phyloP scores from a whole-genome alignment of 2,113 vertebrate species.

The Ptyas mucosa region DNA sequence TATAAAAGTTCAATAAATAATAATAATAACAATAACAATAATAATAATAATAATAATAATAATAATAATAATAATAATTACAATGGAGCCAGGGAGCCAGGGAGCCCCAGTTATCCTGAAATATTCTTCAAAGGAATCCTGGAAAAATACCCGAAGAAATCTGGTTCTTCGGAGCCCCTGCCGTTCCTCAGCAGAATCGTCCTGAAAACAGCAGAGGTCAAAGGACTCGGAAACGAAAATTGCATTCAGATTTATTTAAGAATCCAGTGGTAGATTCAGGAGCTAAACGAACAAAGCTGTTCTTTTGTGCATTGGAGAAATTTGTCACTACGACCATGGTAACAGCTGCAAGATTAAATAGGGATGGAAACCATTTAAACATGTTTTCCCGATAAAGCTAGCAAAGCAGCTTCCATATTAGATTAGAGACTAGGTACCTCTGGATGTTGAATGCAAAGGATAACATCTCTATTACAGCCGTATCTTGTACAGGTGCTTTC shows the following conservation, averaged over 20 bases:
- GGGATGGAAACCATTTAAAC: not conserved
- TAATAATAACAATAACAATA: no score
- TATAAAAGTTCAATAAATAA: no score
- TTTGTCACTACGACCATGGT: not conserved
- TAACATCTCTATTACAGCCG: not conserved
- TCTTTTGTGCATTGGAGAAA: not conserved
- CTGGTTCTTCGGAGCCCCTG: conserved; percentile 28
- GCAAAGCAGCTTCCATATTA: not conserved
- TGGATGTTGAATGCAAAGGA: not conserved
- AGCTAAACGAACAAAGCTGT: not conserved
- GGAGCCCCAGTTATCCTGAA: conserved; percentile 67
- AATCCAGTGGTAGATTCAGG: conserved; percentile 9
- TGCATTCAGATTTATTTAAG: conserved; percentile 26
- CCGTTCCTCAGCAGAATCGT: conserved; percentile 46
- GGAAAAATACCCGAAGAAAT: conserved; percentile 55
- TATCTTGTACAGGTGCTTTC: not conserved
- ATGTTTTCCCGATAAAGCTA: not conserved
- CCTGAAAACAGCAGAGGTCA: conserved; percentile 59
- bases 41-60: no score
- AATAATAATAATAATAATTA: no score
- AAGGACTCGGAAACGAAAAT: conserved; percentile 44
- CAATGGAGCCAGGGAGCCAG: conserved; percentile 66
- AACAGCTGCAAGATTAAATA: not conserved
- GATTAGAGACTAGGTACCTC: not conserved
- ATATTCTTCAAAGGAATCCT: conserved; percentile 54